Conservation (phyloP, 2,888 invertebrate genomes). For the Apocheima hispidaria region DNA sequence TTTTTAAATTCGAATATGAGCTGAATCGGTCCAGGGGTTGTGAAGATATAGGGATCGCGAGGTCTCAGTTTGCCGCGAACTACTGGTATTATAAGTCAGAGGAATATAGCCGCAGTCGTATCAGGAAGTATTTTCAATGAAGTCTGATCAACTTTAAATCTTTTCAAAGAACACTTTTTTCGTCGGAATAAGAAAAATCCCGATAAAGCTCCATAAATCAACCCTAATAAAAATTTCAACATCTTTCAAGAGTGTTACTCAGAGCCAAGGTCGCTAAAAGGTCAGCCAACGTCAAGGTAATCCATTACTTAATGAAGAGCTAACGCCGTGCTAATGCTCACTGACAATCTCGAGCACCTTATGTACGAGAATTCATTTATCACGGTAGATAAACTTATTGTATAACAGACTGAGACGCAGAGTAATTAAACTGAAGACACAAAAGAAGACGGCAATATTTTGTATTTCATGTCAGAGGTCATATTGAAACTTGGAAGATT, state of each 20-base stretch:
- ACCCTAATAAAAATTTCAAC: conserved; percentile 4
- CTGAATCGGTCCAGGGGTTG: too few relatives aligned
- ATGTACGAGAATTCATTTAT: conserved; percentile 1
- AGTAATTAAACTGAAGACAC: neutral
- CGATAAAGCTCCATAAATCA: conserved; percentile 1
- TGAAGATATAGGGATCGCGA: too few relatives aligned
- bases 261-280: conserved; percentile 1
- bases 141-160: neutral
- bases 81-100: too few relatives aligned
- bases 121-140: too few relatives aligned
- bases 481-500: too few relatives aligned
- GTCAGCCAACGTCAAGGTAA: conserved; percentile 10
- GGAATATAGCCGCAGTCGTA: too few relatives aligned
- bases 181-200: neutral
- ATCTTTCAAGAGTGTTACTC: neutral
- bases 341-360: conserved; percentile 16
- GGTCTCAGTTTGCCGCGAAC: too few relatives aligned
- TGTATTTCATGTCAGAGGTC: neutral
- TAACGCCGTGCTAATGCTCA: conserved; percentile 5
- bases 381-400: neutral
- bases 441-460: neutral
- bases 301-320: conserved; percentile 11
- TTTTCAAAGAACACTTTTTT: neutral
- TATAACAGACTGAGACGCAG: neutral
- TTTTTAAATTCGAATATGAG: too few relatives aligned